Base-by-base conservation (phyloP, 2,797 vertebrate species). In the Fistularia commersonii region DNA sequence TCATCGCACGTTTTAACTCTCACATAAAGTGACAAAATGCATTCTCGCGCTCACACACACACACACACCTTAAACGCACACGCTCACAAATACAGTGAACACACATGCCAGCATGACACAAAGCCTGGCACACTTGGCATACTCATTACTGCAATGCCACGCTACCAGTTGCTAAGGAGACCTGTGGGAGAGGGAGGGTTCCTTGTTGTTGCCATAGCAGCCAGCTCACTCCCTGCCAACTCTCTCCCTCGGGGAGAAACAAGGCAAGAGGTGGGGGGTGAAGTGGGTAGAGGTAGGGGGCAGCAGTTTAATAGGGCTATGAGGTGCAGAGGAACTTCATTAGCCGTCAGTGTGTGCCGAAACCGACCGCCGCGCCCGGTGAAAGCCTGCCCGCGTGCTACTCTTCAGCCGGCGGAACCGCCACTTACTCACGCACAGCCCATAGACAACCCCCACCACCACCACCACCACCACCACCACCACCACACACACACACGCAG, bases 81-180 rank as follows among this genome's bases (percentile, higher is more conserved):
- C 63, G 51, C 44, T 43, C 48, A 63, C 69, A 73, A 58, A 6
- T 42, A 79, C 70, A 70, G 32, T 47, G 52, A 65, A 41, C 75
- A 68, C 79, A 80, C 74, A 84, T 68, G 77, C 79, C 76, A 79
- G 80, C 68, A 72, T 79, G 72, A 85, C 81, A 87, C 77, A 87
- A 81, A 86, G 81, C 83, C 80, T 89, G 88, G 88, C 88, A 91
- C 86, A 85, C 80, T 69, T 88, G 89, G 88, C 86, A 90, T 82
- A 74, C 87, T 90, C 87, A 87, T 87, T 90, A 90, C 85, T 64
- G 76, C 87, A 84, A 88, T 91, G 88, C 90, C 89, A 90, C 89
- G 87, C 89, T 88, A 90, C 90, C 85, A 88, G 90, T 91, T 92
- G 89, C 90, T 91, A 91, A 92, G 90, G 89, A 91, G 90, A 92